phyloP scores from a whole-genome alignment of 2,888 invertebrate species.

The Slavum lentiscoides region DNA sequence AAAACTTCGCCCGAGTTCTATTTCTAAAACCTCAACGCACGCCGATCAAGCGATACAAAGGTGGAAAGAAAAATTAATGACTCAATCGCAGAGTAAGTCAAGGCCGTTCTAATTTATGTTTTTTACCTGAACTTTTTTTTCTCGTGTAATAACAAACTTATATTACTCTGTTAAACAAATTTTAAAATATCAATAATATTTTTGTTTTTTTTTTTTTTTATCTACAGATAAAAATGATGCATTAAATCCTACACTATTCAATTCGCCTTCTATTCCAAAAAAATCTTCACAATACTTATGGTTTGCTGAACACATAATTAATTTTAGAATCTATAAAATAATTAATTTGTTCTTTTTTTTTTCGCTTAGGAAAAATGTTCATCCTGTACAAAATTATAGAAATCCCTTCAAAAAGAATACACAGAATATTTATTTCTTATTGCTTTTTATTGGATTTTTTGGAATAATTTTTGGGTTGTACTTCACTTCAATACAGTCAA shows the following conservation, averaged over 20 bases:
- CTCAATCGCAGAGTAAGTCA: conserved; percentile 9
- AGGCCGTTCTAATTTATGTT: neutral
- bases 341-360: neutral
- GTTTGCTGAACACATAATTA: neutral
- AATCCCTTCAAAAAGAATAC: conserved; percentile 10
- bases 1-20: neutral
- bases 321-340: neutral
- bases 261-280: conserved; percentile 19
- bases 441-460: conserved; percentile 27
- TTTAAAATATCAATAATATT: neutral
- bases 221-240: conserved; percentile 14
- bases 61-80: conserved; percentile 45
- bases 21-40: neutral
- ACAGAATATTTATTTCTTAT: neutral
- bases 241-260: conserved; percentile 8
- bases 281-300: conserved; percentile 1
- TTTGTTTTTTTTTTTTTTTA: neutral
- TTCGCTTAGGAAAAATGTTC: conserved; percentile 7
- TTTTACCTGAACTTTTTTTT: too few species aligned
- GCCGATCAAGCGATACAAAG: conserved; percentile 40
- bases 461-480: conserved; percentile 35
- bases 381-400: neutral
- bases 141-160: too few species aligned
- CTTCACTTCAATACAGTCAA: conserved; percentile 38
- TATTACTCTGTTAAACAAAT: neutral